Conservation (phyloP, 2,113 vertebrate species). For the Callaeas wilsoni region DNA sequence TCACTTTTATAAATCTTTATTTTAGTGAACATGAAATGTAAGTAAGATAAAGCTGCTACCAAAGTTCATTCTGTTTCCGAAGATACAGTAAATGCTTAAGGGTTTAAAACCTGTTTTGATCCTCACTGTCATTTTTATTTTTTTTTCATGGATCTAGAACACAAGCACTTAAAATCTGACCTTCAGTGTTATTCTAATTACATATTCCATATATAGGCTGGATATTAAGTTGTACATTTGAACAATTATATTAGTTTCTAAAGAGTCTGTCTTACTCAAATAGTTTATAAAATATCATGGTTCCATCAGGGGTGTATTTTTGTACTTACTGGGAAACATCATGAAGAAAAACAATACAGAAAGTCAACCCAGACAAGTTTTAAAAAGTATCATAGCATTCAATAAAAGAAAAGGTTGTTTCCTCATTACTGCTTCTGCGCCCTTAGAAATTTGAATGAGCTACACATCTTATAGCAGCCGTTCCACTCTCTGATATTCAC, state of each 20-base stretch:
- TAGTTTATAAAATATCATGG: background rate
- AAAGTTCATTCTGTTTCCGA: background rate
- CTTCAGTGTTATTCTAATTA: background rate
- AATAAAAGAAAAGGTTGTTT: background rate
- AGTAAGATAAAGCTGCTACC: background rate
- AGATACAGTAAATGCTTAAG: background rate
- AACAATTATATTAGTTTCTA: background rate
- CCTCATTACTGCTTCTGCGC: fast-evolving
- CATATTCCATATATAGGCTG: background rate
- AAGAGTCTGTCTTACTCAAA: background rate
- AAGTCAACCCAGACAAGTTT: background rate
- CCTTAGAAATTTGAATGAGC: background rate
- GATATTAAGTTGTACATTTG: background rate
- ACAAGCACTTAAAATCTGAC: background rate
- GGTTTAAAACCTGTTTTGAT: background rate
- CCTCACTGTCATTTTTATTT: background rate
- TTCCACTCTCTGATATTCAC: background rate
- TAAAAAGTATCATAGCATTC: background rate
- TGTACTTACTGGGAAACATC: background rate
- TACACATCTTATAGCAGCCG: background rate
- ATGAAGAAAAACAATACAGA: background rate
- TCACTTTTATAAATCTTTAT: background rate
- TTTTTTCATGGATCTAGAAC: background rate
- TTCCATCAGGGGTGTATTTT: background rate
- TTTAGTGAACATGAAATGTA: background rate